Conservation (phyloP, 2,113 vertebrate genomes). For the Sylvilagus bachmani region DNA sequence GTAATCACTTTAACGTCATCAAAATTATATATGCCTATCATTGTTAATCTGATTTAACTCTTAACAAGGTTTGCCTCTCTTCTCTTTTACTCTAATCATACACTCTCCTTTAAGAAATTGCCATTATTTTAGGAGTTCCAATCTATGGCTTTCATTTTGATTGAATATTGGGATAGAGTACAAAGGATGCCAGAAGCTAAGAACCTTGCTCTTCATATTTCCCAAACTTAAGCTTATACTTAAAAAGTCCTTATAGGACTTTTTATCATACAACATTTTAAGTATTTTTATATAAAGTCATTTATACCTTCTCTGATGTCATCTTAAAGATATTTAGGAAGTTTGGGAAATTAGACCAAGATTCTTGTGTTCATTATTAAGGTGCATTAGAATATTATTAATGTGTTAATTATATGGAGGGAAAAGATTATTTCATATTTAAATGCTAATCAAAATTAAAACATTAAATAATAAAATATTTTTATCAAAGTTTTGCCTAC, state of each 20-base stretch:
- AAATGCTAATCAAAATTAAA: slow-evolving; percentile 19
- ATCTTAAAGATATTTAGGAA: slow-evolving; percentile 37
- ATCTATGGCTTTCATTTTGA: slow-evolving; percentile 47
- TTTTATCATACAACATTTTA: background rate
- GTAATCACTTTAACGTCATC: slow-evolving; percentile 48
- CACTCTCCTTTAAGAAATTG: background rate
- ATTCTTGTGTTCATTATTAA: slow-evolving; percentile 1
- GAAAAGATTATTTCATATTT: slow-evolving; percentile 27
- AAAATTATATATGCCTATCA: background rate
- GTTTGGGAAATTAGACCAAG: slow-evolving; percentile 21
- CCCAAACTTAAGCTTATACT: background rate
- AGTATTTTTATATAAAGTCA: slow-evolving; percentile 38
- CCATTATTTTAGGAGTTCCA: slow-evolving; percentile 37
- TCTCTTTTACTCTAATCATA: background rate
- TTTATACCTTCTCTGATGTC: background rate
- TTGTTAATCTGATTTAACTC: background rate
- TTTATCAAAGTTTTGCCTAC: background rate
- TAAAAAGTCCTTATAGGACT: background rate
- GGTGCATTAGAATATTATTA: background rate
- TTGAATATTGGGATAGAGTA: background rate
- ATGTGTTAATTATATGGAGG: background rate
- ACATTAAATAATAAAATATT: background rate
- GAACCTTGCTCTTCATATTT: background rate
- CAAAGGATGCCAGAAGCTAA: slow-evolving; percentile 6
- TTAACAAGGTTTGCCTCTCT: background rate